Conservation (phyloP, 1,140 invertebrate genomes). For the Monomorium pharaonis region DNA sequence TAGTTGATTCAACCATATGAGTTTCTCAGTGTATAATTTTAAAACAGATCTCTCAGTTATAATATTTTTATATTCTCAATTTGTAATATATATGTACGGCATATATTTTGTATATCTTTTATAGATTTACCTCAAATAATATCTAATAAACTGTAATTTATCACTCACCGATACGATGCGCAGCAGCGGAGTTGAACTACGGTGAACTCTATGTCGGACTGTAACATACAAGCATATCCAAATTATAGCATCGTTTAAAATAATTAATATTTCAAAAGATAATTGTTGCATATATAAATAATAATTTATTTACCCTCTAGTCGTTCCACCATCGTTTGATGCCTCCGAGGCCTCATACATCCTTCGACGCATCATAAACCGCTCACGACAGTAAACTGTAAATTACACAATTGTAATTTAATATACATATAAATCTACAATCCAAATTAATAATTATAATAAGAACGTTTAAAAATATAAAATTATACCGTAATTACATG, state of each 20-base stretch:
- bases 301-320: background rate
- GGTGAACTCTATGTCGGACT: background rate
- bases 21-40: too few species aligned
- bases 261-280: background rate
- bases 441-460: background rate
- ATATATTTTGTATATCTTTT: background rate
- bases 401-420: background rate
- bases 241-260: background rate
- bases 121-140: background rate
- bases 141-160: background rate
- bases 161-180: background rate
- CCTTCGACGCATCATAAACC: background rate
- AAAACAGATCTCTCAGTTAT: background rate
- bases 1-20: too few species aligned
- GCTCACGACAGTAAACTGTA: background rate
- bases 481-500: too few species aligned
- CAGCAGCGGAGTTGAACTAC: background rate
- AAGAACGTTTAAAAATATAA: background rate
- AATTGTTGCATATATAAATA: background rate
- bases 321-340: background rate
- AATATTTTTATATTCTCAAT: background rate
- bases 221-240: background rate
- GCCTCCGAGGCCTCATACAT: background rate
- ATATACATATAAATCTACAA: background rate
- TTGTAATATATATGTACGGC: background rate